Evolutionary conservation across 2,113 vertebrate species (phyloP), one percentile per base, ranked within the genome.

Genomic region (Nannospalax galili): DNA sequence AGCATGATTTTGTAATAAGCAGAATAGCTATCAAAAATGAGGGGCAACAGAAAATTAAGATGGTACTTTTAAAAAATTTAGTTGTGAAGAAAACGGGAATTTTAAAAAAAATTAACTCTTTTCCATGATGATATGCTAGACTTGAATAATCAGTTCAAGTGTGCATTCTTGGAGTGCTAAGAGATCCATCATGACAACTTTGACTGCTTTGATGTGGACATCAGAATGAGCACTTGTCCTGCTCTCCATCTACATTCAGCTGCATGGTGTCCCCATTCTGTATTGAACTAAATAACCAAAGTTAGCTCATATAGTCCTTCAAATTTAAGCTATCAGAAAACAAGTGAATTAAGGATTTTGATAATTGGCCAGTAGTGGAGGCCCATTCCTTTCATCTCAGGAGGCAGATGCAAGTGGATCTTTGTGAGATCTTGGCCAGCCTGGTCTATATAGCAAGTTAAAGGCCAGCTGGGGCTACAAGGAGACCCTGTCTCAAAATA

Each of bases 321-420:
- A 84, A 73, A 69, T 84, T 45, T 69, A 93, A 93, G 19, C 67
- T 84, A 16, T 74, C 52, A 62, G 67, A 79, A 93, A 94, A 45
- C 24, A 26, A 95, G 9, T 42, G 19, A 93, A 82, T 72, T 88
- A 81, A 91, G 93, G 45, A 20, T 84, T 72, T 52, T 7, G 48
- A 52, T 52, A 52, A 11, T 11, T 52, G 48, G 48, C 48, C 48
- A 52, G 6, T 6, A 11, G 48, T 52, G 48, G 48, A 7, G 48
- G 48, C 48, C 48, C 48, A 52, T 11, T 7, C 48, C 48, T 52
- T 52, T 52, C 6, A 52, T 52, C 11, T 52, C 48, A 52, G 48
- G 11, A 52, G 11, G 48, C 48, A 52, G 48, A 52, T 52, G 48
- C 48, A 52, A 11, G 48, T 52, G 48, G 48, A 52, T 52, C 48